Conservation (phyloP, 2,888 invertebrate genomes). For the Macrosiphum euphorbiae region DNA sequence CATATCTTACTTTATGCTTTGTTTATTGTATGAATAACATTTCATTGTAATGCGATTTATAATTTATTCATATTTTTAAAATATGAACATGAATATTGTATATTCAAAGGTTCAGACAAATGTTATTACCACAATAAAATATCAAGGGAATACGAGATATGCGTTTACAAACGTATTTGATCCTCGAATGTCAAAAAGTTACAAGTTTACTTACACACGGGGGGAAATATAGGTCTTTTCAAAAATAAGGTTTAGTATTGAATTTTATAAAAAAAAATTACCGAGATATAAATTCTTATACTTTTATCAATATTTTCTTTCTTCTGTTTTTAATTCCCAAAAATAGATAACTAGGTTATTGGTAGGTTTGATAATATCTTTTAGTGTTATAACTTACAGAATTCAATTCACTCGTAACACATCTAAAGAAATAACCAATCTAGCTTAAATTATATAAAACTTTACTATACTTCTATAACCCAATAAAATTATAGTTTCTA, state of each 20-base stretch:
- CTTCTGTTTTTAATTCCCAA: neutral
- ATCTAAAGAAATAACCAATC: neutral
- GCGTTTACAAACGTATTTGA: conserved; percentile 14
- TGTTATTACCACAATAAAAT: neutral
- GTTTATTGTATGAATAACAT: neutral
- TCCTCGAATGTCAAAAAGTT: neutral
- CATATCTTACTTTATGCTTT: neutral
- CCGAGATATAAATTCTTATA: neutral
- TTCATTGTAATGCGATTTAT: neutral
- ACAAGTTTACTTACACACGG: neutral
- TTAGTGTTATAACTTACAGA: neutral
- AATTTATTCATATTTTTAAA: conserved; percentile 13
- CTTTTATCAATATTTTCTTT: neutral
- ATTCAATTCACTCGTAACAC: neutral
- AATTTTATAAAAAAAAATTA: neutral
- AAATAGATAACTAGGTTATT: neutral
- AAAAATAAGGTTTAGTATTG: neutral
- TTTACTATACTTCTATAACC: neutral
- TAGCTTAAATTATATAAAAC: neutral
- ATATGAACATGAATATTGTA: neutral
- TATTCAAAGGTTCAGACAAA: neutral
- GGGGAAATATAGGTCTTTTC: neutral
- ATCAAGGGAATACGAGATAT: neutral
- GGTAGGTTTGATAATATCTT: neutral
- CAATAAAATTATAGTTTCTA: neutral